A percentile compares a stretch with the other conserved stretches of the same genome.
Conservation (phyloP, 2,888 invertebrate genomes). For the Lysandra coridon region DNA sequence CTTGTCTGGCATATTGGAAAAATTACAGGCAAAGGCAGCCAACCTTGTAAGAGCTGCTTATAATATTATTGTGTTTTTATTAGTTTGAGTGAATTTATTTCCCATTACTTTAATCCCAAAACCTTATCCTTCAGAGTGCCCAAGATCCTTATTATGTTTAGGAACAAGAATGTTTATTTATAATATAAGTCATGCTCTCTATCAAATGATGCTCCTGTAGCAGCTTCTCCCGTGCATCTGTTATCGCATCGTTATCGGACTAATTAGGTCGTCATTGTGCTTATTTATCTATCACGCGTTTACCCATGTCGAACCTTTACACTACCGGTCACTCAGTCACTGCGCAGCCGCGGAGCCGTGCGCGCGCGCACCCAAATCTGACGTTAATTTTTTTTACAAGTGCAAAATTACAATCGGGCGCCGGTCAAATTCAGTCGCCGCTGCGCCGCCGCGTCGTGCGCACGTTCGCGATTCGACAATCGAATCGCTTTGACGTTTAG, state of each 20-base stretch:
- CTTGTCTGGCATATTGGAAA: no score
- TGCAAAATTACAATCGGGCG: not conserved
- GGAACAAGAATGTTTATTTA: not conserved
- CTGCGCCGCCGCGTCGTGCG: not conserved
- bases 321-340: not conserved
- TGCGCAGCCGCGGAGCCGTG: not conserved
- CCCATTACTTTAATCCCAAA: not conserved
- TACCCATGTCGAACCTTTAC: slow-evolving; percentile 39
- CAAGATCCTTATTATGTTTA: not conserved
- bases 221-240: not conserved
- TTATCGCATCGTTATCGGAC: not conserved
- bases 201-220: not conserved
- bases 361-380: not conserved
- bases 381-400: not conserved
- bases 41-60: no score
- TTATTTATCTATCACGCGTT: slow-evolving; percentile 38
- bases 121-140: not conserved
- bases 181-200: not conserved
- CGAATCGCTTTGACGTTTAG: not conserved
- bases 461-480: not conserved
- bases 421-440: not conserved
- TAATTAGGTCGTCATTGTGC: slow-evolving; percentile 15
- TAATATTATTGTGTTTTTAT: no score
- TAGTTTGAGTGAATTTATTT: no score
- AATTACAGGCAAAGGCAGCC: no score